phyloP scores from a whole-genome alignment of 2,888 invertebrate species.

The Suillia variegata region DNA sequence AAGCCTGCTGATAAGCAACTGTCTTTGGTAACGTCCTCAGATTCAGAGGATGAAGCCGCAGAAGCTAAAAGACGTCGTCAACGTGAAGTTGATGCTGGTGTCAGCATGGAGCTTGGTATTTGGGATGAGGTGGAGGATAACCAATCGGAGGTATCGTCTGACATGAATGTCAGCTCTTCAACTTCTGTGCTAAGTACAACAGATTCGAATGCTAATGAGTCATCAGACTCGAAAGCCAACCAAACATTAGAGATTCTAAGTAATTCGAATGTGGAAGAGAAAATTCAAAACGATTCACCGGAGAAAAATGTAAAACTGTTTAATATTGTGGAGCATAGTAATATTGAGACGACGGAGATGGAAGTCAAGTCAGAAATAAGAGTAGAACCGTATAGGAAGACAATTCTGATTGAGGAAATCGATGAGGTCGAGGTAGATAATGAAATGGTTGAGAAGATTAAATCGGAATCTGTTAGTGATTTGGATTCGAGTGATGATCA shows the following conservation, averaged over 20 bases:
- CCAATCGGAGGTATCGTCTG: constrained; percentile 15
- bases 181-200: constrained; percentile 29
- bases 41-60: constrained; percentile 48
- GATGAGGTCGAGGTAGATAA: neutral
- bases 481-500: neutral
- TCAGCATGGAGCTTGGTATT: constrained; percentile 23
- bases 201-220: constrained; percentile 29
- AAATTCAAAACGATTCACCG: constrained; percentile 11
- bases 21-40: constrained; percentile 45
- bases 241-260: constrained; percentile 19
- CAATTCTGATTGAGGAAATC: constrained; percentile 11
- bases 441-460: neutral
- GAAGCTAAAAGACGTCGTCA: constrained; percentile 26
- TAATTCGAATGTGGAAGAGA: constrained; percentile 19
- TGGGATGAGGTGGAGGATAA: constrained; percentile 37
- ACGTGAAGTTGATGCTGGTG: constrained; percentile 21
- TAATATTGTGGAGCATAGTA: constrained; percentile 17
- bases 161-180: constrained; percentile 28
- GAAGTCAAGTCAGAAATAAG: neutral
- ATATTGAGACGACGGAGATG: constrained; percentile 15
- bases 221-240: constrained; percentile 23
- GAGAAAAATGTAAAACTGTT: constrained; percentile 14
- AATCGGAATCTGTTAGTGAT: neutral
- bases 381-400: neutral
- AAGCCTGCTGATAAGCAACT: constrained; percentile 43